A percentile compares a stretch with the other conserved stretches of the same genome.
Conservation (phyloP, 2,797 vertebrate species). For the Sebastes glaucus region DNA sequence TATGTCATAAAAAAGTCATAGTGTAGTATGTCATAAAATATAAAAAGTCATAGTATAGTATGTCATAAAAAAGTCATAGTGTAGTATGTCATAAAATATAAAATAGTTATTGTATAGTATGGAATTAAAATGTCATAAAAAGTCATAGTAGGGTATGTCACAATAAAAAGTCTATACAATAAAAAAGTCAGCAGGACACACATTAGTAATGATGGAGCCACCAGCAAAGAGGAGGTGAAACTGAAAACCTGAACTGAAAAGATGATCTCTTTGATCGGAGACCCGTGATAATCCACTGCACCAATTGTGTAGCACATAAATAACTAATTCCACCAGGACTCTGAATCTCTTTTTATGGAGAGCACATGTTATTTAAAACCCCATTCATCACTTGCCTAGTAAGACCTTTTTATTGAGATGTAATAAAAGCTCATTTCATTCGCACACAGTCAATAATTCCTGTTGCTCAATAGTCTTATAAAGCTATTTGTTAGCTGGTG, state of each 20-base stretch:
- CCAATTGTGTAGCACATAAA: background rate
- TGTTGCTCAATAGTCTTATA: constrained; percentile 6
- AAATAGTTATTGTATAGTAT: too few species aligned
- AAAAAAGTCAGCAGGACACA: background rate
- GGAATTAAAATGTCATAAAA: too few species aligned
- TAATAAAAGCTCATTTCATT: constrained; percentile 50
- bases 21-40: too few species aligned
- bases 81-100: too few species aligned
- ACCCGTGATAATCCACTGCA: constrained; percentile 10
- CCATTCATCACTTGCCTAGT: constrained; percentile 17
- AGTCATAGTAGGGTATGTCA: too few species aligned
- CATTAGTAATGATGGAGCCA: too few species aligned
- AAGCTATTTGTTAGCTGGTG: constrained; percentile 18
- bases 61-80: too few species aligned
- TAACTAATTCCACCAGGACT: background rate
- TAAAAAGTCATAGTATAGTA: too few species aligned
- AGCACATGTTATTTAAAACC: constrained; percentile 18
- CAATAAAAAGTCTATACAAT: too few species aligned
- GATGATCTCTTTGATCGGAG: background rate
- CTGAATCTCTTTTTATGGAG: constrained; percentile 16
- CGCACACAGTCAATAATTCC: constrained; percentile 44
- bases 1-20: too few species aligned
- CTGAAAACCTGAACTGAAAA: background rate
- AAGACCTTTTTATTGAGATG: constrained; percentile 31
- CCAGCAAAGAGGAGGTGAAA: background rate